phyloP scores from a whole-genome alignment of 2,113 vertebrate genomes.

The Coregonus clupeaformis region DNA sequence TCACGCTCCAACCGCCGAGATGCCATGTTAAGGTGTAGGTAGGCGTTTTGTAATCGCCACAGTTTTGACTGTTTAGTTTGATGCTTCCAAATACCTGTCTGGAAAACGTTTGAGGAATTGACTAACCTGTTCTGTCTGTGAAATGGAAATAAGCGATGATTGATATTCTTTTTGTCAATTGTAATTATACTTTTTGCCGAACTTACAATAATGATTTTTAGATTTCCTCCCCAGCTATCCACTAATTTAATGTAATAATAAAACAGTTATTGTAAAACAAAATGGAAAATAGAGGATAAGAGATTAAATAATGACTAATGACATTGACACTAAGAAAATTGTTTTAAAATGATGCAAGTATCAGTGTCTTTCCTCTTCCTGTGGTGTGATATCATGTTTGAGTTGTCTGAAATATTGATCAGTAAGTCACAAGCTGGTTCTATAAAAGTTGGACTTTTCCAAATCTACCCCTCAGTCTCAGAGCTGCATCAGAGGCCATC shows the following conservation, averaged over 20 bases:
- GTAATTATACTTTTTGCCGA: not conserved
- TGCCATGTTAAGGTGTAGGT: slow-evolving; percentile 70
- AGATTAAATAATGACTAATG: not conserved
- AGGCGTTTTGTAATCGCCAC: slow-evolving; percentile 53
- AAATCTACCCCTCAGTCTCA: slow-evolving; percentile 54
- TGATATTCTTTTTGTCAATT: not conserved
- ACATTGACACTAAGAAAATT: not conserved
- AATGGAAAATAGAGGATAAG: not conserved
- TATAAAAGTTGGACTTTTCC: slow-evolving; percentile 57
- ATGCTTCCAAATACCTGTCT: slow-evolving; percentile 59
- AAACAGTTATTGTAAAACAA: not conserved
- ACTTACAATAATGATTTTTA: not conserved
- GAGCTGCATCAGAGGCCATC: slow-evolving; percentile 55
- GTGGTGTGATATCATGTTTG: not conserved
- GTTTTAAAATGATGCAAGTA: not conserved
- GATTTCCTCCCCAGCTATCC: not conserved
- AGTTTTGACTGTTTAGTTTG: slow-evolving; percentile 53
- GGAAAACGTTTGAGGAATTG: slow-evolving; percentile 41
- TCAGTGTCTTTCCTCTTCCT: not conserved
- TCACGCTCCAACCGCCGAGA: slow-evolving; percentile 69
- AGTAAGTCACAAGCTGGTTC: not conserved
- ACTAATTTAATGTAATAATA: not conserved
- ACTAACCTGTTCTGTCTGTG: slow-evolving; percentile 56
- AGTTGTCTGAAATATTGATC: not conserved
- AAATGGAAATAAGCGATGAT: slow-evolving; percentile 57